Base-by-base conservation (phyloP, 2,113 vertebrate species). In the Oreochromis aureus region DNA sequence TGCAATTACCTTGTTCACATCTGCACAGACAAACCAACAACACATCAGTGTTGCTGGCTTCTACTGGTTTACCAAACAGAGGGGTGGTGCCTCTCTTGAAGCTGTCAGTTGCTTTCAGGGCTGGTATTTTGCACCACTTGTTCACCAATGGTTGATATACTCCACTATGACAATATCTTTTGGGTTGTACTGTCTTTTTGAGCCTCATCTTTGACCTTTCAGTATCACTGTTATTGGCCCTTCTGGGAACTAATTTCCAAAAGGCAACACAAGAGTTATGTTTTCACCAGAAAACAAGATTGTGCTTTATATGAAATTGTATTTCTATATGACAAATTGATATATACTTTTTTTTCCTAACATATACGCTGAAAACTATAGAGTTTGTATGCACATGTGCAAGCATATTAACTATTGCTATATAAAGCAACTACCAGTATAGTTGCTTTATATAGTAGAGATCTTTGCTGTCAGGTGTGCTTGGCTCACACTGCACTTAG, bases 391-490 rank as follows among this genome's bases (percentile, higher is more conserved):
- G 10, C 4, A 51, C 18, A 32, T 53, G 10, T 32, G 16, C 46
- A 78, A 78, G 4, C 1, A n/a, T 51, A 32, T 78, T 78, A 78
- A 51, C 46, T 32, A 19, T 12, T 78, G 16, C 10, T 5, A n/a
- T 32, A 3, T 78, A 53, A 78, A 53, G 16, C 46, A 78, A 53
- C 73, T 78, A 32, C 46, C 27, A 76, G 24, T 32, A 76, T 51
- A 53, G 46, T 53, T 78, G 46, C 46, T 32, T 78, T 32, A 78
- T 51, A 51, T 53, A 76, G 73, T 89, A 59, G 51, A n/a, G 34
- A 82, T 89, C 54, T 86, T 89, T 84, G 81, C 81, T 91, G 88
- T 91, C 56, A 79, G 46, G 16, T 78, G 46, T 78, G 44, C 53
- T 61, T 3, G 6, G 16, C 71, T 63, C 61, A 84, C 56, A 58